Conservation (phyloP, 92 coral and sea anemone species). For the Pocillopora grandis region DNA sequence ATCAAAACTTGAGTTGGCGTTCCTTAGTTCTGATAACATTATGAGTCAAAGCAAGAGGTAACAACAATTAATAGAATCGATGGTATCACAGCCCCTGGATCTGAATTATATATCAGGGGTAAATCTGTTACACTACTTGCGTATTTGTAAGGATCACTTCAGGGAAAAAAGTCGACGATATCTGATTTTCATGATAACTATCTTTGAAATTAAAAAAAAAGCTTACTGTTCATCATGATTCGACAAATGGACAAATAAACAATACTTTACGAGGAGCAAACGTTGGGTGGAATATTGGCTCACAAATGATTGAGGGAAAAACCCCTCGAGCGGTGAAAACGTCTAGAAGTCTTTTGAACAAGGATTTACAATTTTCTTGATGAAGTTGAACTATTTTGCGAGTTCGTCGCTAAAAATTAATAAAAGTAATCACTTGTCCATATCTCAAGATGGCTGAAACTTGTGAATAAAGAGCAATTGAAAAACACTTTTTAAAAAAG, state of each 20-base stretch:
- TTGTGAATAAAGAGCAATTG: slow-evolving; percentile 10
- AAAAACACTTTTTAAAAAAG: background rate
- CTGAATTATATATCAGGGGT: slow-evolving; percentile 1
- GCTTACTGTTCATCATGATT: background rate
- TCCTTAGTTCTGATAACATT: background rate
- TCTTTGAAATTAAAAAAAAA: slow-evolving; percentile 30
- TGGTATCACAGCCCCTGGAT: slow-evolving; percentile 9
- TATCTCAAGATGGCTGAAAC: background rate
- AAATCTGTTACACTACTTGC: slow-evolving; percentile 27
- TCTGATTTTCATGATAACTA: slow-evolving; percentile 14
- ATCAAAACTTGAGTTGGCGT: background rate
- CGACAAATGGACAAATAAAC: slow-evolving; percentile 14
- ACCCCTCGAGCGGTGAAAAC: background rate
- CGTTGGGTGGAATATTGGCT: background rate
- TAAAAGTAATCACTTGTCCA: slow-evolving; percentile 2
- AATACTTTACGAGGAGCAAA: slow-evolving; percentile 10
- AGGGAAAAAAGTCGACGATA: slow-evolving; percentile 13
- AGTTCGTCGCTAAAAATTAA: background rate
- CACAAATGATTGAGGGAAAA: background rate
- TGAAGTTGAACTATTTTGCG: background rate
- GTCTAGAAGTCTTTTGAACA: background rate
- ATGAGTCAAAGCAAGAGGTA: slow-evolving; percentile 10
- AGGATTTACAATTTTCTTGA: background rate
- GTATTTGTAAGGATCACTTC: slow-evolving; percentile 27
- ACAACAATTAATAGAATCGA: slow-evolving; percentile 6